Evolutionary conservation across 2,113 vertebrate genomes (phyloP), one percentile per base, ranked within the genome.

Genomic region (Equus quagga): DNA sequence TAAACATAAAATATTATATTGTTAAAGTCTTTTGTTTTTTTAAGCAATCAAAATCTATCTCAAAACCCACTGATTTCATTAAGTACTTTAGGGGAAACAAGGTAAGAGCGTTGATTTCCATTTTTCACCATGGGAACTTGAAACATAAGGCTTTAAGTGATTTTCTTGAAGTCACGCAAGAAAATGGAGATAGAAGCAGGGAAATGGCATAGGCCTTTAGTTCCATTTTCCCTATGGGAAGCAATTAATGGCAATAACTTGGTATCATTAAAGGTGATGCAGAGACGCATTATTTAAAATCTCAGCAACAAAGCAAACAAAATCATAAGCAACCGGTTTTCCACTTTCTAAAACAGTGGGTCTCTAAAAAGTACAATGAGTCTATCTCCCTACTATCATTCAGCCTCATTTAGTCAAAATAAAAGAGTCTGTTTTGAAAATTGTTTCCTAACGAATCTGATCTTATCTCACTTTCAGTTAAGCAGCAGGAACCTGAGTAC

Each of bases 391-490:
- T 96, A 93, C 91, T 95, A 95, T 91, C 58, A 62, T 46, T 92
- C 92, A 97, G 49, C 65, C 87, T 96, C 88, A 91, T 97, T 96
- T 98, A 90, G 70, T 91, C 81, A 97, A 95, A 98, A 97, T 64
- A 92, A 97, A 96, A 98, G 93, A 94, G 76, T 97, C 73, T 98
- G 97, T 97, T 97, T 98, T 98, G 92, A 88, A 92, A 97, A 97
- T 82, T 81, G 75, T 95, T 97, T 96, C 92, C 92, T 97, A 98
- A 97, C 84, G 70, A 98, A 98, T 91, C n/a, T 89, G 97, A 98
- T 98, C 98, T 98, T 98, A 99, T 98, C 98, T 97, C 88, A 97
- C 93, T 98, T 98, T 98, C 98, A 98, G 97, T 98, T 97, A 93
- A 98, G 95, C 96, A 97, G 93, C 96, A 98, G 98, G 98, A 98